A percentile compares a stretch with the other conserved stretches of the same genome.
These are phyloP conservation scores for Aphaenogaster rudis DNA, from an alignment of 1,140 invertebrate genomes.

Conservation along the genomic window DNA sequence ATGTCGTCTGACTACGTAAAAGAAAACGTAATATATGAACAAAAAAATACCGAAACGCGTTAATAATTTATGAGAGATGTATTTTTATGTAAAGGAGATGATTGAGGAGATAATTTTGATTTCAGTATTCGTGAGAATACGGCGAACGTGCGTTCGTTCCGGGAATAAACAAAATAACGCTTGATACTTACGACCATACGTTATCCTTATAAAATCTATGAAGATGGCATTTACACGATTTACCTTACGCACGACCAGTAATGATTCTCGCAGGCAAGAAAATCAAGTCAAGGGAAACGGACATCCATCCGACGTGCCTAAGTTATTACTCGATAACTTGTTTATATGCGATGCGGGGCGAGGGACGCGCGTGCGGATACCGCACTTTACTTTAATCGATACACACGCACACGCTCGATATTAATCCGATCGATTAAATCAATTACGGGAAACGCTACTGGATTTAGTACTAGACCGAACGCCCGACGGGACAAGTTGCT, in stretches of 20 bases:
- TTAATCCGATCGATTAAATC: conserved; percentile 74
- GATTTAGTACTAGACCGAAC: conserved; percentile 59
- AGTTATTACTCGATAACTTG: conserved; percentile 65
- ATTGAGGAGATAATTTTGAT: conserved; percentile 2
- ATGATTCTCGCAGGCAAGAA: conserved; percentile 28
- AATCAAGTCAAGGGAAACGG: conserved; percentile 54
- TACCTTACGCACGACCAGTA: conserved; percentile 1
- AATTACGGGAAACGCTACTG: conserved; percentile 69
- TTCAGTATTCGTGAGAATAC: background rate
- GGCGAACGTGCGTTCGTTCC: background rate
- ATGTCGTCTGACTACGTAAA: background rate
- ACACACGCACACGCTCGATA: conserved; percentile 61
- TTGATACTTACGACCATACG: conserved; percentile 12
- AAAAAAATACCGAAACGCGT: background rate
- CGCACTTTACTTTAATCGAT: conserved; percentile 69
- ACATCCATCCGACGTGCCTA: conserved; percentile 53
- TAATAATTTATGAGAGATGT: background rate
- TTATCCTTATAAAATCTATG: conserved; percentile 37
- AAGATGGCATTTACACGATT: conserved; percentile 41
- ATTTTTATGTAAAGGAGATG: background rate
- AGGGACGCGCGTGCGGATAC: conserved; percentile 30
- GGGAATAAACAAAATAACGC: conserved; percentile 13
- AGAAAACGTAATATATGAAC: background rate
- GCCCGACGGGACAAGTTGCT: conserved; percentile 61
- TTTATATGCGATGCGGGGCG: background rate